Conservation (phyloP, 2,113 vertebrate genomes). For the Eonycteris spelaea region DNA sequence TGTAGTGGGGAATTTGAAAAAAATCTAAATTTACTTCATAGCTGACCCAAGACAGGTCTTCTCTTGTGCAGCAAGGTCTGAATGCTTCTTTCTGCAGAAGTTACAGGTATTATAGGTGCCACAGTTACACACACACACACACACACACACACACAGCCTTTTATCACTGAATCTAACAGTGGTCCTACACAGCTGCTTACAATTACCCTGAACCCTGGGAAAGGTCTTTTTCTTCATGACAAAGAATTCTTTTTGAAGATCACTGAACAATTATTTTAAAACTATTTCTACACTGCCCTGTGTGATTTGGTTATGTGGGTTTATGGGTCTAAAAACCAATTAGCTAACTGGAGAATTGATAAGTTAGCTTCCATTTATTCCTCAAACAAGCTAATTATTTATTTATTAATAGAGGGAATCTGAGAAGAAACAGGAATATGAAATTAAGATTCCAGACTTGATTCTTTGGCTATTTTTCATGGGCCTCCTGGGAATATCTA, state of each 20-base stretch:
- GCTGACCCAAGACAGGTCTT: background rate
- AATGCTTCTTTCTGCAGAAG: background rate
- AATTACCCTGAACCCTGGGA: background rate
- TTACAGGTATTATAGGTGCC: background rate
- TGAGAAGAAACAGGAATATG: background rate
- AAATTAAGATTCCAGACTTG: background rate
- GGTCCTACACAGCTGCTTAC: background rate
- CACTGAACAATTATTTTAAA: background rate
- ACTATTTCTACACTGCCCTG: background rate
- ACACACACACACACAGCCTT: too few relatives aligned
- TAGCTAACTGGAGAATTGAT: background rate
- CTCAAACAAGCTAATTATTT: background rate
- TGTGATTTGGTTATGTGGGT: background rate
- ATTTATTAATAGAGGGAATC: background rate
- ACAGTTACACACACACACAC: background rate
- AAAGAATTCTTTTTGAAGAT: background rate
- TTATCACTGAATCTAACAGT: background rate
- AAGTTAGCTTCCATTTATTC: background rate
- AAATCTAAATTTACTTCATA: background rate
- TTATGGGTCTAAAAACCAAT: background rate
- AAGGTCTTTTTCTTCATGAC: background rate
- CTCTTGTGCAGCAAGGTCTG: background rate
- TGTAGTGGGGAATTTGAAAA: background rate
- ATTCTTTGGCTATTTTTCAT: background rate
- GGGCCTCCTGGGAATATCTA: background rate